A percentile compares a stretch with the other conserved stretches of the same genome.
phyloP scores from a whole-genome alignment of 2,888 invertebrate genomes.

The Trichopoda pennipes region DNA sequence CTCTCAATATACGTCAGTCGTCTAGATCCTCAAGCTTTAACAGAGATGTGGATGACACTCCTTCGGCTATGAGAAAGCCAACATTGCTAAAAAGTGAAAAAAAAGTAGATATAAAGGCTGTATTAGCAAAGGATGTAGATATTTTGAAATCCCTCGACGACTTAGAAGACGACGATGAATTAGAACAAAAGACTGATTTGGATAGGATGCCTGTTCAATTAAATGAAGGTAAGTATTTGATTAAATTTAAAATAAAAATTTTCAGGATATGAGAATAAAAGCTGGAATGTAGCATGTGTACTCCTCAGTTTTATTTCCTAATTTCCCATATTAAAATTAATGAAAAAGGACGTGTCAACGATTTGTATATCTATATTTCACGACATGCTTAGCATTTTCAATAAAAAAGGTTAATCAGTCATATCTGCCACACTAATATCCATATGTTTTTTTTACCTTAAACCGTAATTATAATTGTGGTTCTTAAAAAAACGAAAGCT shows the following conservation, averaged over 20 bases:
- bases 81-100: constrained; percentile 74
- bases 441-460: not conserved
- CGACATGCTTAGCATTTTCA: constrained; percentile 4
- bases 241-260: not conserved
- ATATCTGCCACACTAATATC: not conserved
- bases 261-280: constrained; percentile 25
- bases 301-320: constrained; percentile 28
- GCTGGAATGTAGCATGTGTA: constrained; percentile 8
- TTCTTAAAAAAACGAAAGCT: constrained; percentile 38
- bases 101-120: constrained; percentile 76
- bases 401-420: not conserved
- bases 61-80: constrained; percentile 74
- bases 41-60: constrained; percentile 73
- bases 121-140: constrained; percentile 70
- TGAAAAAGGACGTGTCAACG: not conserved
- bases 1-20: constrained; percentile 73
- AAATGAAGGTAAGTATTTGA: constrained; percentile 74
- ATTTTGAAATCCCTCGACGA: constrained; percentile 76
- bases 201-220: constrained; percentile 77
- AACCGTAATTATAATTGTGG: constrained; percentile 27
- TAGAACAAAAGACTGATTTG: constrained; percentile 76
- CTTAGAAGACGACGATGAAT: constrained; percentile 75
- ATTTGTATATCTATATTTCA: constrained; percentile 1
- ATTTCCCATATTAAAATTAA: constrained; percentile 19
- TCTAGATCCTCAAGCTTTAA: constrained; percentile 70